Conservation (phyloP, 2,888 invertebrate genomes). For the Epiperipatus broadwayi region DNA sequence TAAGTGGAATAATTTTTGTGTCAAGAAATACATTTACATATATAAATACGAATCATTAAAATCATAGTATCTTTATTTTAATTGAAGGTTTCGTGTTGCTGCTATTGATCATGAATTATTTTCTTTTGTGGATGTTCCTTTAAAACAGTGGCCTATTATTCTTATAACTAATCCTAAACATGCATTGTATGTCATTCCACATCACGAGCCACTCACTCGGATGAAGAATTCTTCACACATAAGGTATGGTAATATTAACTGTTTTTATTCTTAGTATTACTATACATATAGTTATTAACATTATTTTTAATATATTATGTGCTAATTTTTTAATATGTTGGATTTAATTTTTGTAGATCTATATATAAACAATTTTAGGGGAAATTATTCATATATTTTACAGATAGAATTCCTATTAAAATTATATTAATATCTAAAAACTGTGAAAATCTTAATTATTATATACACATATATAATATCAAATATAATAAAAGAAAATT, state of each 20-base stretch:
- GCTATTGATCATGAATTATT: conserved; percentile 76
- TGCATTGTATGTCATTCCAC: conserved; percentile 48
- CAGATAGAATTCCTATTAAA: too few species aligned
- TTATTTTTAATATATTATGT: conserved; percentile 7
- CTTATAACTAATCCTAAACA: conserved; percentile 80
- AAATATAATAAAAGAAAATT: too few species aligned
- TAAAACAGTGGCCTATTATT: conserved; percentile 56
- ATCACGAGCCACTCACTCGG: conserved; percentile 47
- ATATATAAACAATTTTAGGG: too few species aligned
- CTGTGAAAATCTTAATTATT: too few species aligned
- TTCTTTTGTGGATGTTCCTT: conserved; percentile 57
- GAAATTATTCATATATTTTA: too few species aligned
- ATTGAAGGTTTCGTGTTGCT: conserved; percentile 48
- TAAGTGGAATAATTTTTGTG: too few species aligned
- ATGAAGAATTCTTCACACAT: conserved; percentile 54
- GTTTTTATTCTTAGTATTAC: not conserved
- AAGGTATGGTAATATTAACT: conserved; percentile 32
- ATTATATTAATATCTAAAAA: too few species aligned
- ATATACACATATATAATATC: too few species aligned
- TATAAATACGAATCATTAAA: not conserved
- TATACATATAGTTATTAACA: conserved; percentile 1
- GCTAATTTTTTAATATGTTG: not conserved
- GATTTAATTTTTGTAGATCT: not conserved
- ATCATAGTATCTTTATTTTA: not conserved
- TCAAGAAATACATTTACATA: not conserved